Base-by-base conservation (phyloP, 1,140 invertebrate species). In the Reticulitermes speratus region DNA sequence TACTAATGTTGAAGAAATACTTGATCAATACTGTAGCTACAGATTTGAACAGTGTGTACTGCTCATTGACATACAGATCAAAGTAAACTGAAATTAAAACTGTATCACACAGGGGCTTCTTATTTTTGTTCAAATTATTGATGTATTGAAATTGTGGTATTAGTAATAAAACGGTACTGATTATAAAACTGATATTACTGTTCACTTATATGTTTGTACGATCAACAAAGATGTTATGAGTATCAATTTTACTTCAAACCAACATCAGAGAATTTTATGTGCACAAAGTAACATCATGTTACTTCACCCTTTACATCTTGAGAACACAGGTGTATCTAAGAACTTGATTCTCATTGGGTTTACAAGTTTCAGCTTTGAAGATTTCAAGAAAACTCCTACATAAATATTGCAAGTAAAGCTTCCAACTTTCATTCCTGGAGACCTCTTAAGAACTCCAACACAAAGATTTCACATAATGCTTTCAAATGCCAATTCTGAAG, bases 61-160 rank as follows among this genome's bases (percentile, higher is more conserved):
- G 65, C n/a, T 75, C 65, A 12, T 75, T 75, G 14, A 75, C 30
- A 25, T 30, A 11, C 8, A 75, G 25, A 1, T 75, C n/a, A 11
- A 75, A 30, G 2, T 75, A 75, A n/a, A 75, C n/a, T 25, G 11
- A 75, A 30, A 30, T 75, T 65, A 23, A 65, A 25, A 75, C 11
- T 25, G n/a, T 75, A 30, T 75, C 16, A n/a, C 2, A 65, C 59
- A 65, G 59, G 59, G 59, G 59, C 14, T 23, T 65, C 55, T 65
- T 23, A 65, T n/a, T 65, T 8, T 8, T 16, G n/a, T 6, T 8
- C 3, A 75, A 75, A 75, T 75, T 9, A 2, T 55, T 55, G 52
- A 75, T 75, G 25, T 30, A 75, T n/a, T n/a, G n/a, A 75, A 75
- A 65, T 30, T 75, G n/a, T n/a, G 65, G 65, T 75, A 75, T 75